A percentile compares a stretch with the other conserved stretches of the same genome.
Conservation (phyloP, 2,797 vertebrate species). For the Hydrophis major region DNA sequence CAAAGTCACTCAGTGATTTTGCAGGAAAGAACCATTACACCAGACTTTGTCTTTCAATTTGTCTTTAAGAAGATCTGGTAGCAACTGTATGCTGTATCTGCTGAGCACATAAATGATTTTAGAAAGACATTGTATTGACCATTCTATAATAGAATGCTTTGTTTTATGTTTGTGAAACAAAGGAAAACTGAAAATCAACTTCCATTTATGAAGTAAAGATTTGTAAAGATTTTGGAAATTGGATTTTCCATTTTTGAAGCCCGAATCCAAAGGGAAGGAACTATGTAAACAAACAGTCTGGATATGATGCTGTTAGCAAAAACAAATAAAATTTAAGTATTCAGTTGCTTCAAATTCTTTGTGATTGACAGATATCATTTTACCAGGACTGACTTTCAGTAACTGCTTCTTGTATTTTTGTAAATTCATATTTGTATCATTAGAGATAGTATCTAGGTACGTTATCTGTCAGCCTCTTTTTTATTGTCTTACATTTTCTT, state of each 20-base stretch:
- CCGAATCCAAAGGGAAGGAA: slow-evolving; percentile 31
- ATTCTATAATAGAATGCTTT: background rate
- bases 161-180: background rate
- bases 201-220: slow-evolving; percentile 35
- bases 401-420: background rate
- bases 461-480: background rate
- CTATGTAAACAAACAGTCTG: slow-evolving; percentile 11
- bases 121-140: background rate
- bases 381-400: background rate
- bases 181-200: background rate
- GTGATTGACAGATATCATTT: background rate
- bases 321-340: background rate
- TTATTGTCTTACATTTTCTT: background rate
- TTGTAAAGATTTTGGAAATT: slow-evolving; percentile 38
- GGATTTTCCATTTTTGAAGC: slow-evolving; percentile 20
- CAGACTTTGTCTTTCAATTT: background rate
- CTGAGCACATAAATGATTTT: background rate
- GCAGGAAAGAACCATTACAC: background rate
- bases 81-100: background rate
- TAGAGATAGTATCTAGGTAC: background rate
- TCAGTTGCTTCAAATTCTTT: background rate
- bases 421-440: background rate
- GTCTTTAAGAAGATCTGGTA: background rate
- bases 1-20: background rate
- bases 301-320: background rate